phyloP scores from a whole-genome alignment of 2,113 vertebrate genomes.

The Phyllostomus hastatus region DNA sequence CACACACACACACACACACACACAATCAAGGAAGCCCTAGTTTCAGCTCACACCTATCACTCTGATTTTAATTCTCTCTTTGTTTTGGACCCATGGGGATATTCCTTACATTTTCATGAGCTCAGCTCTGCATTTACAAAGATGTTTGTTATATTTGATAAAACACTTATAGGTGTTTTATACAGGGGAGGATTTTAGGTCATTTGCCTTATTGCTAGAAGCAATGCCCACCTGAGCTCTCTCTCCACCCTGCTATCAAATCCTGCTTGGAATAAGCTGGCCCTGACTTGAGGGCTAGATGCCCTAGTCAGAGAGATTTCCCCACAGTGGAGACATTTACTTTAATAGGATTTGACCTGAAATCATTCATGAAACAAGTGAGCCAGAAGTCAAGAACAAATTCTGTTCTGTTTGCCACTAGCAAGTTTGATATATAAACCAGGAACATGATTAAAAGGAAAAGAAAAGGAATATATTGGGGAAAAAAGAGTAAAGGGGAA shows the following conservation, averaged over 20 bases:
- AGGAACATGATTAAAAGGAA: conserved; percentile 50
- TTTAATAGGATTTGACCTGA: conserved; percentile 68
- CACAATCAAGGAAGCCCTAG: background rate
- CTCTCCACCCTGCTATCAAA: conserved; percentile 39
- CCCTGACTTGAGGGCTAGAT: conserved; percentile 30
- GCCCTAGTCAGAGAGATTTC: conserved; percentile 59
- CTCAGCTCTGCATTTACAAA: conserved; percentile 61
- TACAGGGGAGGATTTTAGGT: conserved; percentile 50
- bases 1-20: background rate
- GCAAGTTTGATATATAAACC: conserved; percentile 34
- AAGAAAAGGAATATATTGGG: background rate
- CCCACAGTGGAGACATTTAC: conserved; percentile 58
- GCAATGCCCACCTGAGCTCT: conserved; percentile 42
- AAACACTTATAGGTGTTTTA: conserved; percentile 59
- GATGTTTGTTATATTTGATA: conserved; percentile 59
- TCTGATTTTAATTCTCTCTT: conserved; percentile 48
- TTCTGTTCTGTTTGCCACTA: conserved; percentile 56
- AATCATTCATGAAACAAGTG: conserved; percentile 63
- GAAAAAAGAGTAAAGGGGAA: background rate
- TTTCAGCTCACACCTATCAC: conserved; percentile 29
- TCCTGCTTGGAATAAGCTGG: background rate
- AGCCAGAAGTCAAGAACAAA: conserved; percentile 57
- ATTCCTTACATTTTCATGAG: conserved; percentile 47
- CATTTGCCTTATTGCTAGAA: conserved; percentile 41
- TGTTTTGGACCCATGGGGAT: conserved; percentile 25